Evolutionary conservation across 2,888 invertebrate species (phyloP).

Genomic region (Notodonta ziczac): DNA sequence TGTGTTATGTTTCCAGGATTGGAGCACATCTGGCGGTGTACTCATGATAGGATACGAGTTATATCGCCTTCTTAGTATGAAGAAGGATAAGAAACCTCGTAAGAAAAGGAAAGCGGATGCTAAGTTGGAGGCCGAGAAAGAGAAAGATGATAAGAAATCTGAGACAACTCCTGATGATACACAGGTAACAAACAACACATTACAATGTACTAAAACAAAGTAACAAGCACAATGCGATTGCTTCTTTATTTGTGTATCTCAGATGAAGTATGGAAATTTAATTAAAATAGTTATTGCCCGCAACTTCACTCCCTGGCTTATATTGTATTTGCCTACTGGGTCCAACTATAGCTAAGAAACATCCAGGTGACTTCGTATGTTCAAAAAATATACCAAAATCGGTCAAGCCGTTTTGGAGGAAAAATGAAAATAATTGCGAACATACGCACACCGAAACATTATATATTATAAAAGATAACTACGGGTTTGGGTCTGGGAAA

Average conservation of each 20-base stretch:
- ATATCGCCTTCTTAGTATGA: slow-evolving; percentile 94
- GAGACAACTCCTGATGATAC: slow-evolving; percentile 66
- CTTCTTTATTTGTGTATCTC: not conserved
- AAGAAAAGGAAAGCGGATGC: slow-evolving; percentile 78
- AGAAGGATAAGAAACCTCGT: slow-evolving; percentile 86
- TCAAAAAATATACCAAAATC: no score
- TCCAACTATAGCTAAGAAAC: no score
- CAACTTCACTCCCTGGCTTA: no score
- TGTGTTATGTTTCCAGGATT: slow-evolving; percentile 81
- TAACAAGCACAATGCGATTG: not conserved
- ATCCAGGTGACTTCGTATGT: no score
- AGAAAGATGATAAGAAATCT: slow-evolving; percentile 62
- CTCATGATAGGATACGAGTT: slow-evolving; percentile 98
- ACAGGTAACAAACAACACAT: slow-evolving; percentile 51
- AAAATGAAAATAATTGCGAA: no score
- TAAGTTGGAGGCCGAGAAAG: slow-evolving; percentile 65
- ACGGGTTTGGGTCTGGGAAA: no score
- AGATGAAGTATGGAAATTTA: no score
- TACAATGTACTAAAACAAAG: not conserved
- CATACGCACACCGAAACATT: no score
- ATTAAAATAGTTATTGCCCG: no score
- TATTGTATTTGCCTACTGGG: no score
- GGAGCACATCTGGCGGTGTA: slow-evolving; percentile 95
- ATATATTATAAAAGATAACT: no score
- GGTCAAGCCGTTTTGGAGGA: no score